phyloP scores from a whole-genome alignment of 30 jellyfish, hydroid and myxozoan species.

The Rhopilema esculentum region DNA sequence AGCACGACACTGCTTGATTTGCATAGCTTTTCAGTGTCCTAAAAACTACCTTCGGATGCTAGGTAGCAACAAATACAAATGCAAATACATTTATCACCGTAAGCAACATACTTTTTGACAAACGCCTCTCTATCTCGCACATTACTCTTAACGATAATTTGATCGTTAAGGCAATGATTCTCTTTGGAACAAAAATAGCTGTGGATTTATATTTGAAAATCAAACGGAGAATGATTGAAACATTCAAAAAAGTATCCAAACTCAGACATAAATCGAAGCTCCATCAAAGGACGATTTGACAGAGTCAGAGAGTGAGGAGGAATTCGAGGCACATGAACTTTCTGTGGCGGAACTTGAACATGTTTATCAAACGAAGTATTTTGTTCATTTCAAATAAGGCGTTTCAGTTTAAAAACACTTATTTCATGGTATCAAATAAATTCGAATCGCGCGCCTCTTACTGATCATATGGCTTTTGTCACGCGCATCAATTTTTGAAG shows the following conservation, averaged over 20 bases:
- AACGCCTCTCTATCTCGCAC: conserved; percentile 12
- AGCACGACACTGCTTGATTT: too few relatives aligned
- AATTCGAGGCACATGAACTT: neutral
- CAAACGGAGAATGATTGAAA: neutral
- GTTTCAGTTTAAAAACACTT: neutral
- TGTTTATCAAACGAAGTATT: neutral
- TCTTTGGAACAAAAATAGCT: conserved; percentile 4
- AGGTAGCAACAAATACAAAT: too few relatives aligned
- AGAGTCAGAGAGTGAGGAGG: neutral
- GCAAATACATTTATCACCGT: conserved; percentile 48
- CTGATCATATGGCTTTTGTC: too few relatives aligned
- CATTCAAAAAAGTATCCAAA: neutral
- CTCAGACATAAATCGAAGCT: neutral
- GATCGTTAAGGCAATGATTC: neutral
- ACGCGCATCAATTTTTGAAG: too few relatives aligned
- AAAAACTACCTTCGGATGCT: too few relatives aligned
- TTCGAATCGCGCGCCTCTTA: too few relatives aligned
- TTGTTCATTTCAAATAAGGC: neutral
- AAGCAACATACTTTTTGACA: conserved; percentile 39
- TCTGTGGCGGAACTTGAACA: neutral
- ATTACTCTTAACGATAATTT: neutral
- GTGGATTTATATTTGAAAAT: neutral
- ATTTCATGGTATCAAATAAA: neutral
- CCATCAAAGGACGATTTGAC: too few relatives aligned
- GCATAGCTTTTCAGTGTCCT: too few relatives aligned